Base-by-base conservation (phyloP, 2,113 vertebrate species). In the Arenaria interpres region DNA sequence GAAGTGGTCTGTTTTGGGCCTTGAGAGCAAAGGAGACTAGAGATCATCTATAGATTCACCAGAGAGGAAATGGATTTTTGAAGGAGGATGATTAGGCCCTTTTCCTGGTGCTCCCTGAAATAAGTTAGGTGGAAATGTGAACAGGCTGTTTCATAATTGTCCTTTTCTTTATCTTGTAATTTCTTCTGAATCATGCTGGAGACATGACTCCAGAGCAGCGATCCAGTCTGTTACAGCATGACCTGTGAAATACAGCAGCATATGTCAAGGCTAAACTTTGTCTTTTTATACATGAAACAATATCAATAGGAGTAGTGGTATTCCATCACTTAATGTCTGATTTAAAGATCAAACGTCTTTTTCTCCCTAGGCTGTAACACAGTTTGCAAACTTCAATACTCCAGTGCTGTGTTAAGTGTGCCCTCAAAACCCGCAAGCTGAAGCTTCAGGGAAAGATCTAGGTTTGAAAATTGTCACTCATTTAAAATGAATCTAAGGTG, bases 131-230 rank as follows among this genome's bases (percentile, higher is more conserved):
- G 92, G 80, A 73, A 88, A 92, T 62, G 59, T 79, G 94, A 89
- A 9, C 37, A 43, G 81, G 16, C 94, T 85, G 95, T 93, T 97
- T 96, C 91, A 20, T 97, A 95, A 95, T 91, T 95, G 89, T 94
- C 91, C 89, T 95, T 95, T 89, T 27, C 89, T 85, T 92, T 89
- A 76, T 95, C 96, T 95, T 95, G 90, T 92, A 62, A 89, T 69
- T 93, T 69, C 45, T 79, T 59, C 57, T 91, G 96, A 79, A 32
- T 94, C 62, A 71, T 20, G 46, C 4, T 35, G 81, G 73, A 92
- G 93, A 67, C 76, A 41, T 0, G 67, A 56, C 76, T 95, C 9
- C 17, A 37, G 90, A 90, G 35, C 86, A 78, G 66, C 69, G n/a
- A 63, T 59, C 60, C 66, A 39, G 85, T 30, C 94, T 93, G 46